Percentiles rank a stretch among this genome's conserved stretches.
These are phyloP conservation scores for Silvanus unidentatus DNA, from an alignment of 2,888 invertebrate genomes.

Conservation along the genomic window DNA sequence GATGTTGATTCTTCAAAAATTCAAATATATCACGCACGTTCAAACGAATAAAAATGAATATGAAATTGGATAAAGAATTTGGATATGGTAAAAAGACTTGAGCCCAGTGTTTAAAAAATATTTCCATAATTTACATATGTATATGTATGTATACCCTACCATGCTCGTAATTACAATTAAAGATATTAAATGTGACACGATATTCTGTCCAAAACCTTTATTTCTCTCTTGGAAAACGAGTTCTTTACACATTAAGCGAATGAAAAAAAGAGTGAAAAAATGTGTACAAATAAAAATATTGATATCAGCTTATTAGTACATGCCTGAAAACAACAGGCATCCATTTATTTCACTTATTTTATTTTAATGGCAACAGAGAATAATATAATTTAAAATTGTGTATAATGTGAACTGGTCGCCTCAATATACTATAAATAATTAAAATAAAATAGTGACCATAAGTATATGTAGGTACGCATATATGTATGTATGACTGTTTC, in stretches of 20 bases:
- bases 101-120: background rate
- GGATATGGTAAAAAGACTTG: too few species aligned
- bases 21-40: too few species aligned
- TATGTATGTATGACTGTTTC: background rate
- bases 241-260: constrained; percentile 8
- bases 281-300: constrained; percentile 27
- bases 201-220: constrained; percentile 7
- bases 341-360: constrained; percentile 34
- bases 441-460: constrained; percentile 16
- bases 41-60: too few species aligned
- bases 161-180: constrained; percentile 31
- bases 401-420: constrained; percentile 13
- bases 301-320: constrained; percentile 35
- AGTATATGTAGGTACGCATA: too few species aligned
- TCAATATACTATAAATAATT: constrained; percentile 15
- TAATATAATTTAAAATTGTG: constrained; percentile 26
- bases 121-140: constrained; percentile 18
- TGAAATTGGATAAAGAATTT: too few species aligned
- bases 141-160: too few species aligned
- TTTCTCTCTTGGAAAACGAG: constrained; percentile 20
- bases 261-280: constrained; percentile 10
- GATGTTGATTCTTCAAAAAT: too few species aligned
- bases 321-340: constrained; percentile 29
- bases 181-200: constrained; percentile 32
- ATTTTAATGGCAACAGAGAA: constrained; percentile 31